These are phyloP conservation scores for Molossus alvarezi DNA, from an alignment of 2,797 vertebrate species.

Conservation along the genomic window DNA sequence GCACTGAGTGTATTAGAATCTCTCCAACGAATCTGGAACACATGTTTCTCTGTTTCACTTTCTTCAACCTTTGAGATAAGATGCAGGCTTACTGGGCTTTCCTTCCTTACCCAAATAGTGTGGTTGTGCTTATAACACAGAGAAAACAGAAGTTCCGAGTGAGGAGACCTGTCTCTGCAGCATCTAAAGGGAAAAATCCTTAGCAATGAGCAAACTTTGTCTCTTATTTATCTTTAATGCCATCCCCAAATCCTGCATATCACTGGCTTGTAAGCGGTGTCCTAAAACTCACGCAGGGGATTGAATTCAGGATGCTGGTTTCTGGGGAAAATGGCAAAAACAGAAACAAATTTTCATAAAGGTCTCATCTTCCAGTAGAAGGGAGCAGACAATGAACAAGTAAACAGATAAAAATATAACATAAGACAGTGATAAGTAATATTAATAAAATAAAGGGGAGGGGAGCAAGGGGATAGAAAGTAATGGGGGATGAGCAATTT, in stretches of 20 bases:
- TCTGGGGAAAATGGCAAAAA: constrained; percentile 62
- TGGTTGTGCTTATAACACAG: not conserved
- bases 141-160: not conserved
- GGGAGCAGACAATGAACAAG: not conserved
- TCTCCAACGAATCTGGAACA: not conserved
- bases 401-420: constrained; percentile 53
- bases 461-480: not conserved
- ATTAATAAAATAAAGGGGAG: not conserved
- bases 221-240: not conserved
- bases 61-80: constrained; percentile 54
- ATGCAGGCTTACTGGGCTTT: not conserved
- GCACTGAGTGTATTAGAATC: not conserved
- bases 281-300: not conserved
- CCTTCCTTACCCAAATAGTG: constrained; percentile 1
- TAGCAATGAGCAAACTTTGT: not conserved
- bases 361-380: not conserved
- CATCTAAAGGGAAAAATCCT: not conserved
- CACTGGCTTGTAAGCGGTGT: not conserved
- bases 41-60: not conserved
- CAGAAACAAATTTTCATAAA: constrained; percentile 29
- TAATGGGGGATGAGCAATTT: not conserved
- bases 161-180: not conserved
- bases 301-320: constrained; percentile 9
- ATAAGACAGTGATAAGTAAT: not conserved
- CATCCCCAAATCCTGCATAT: not conserved